Evolutionary conservation across 2,888 invertebrate genomes (phyloP).

Genomic region (Strigamia transsilvanica): DNA sequence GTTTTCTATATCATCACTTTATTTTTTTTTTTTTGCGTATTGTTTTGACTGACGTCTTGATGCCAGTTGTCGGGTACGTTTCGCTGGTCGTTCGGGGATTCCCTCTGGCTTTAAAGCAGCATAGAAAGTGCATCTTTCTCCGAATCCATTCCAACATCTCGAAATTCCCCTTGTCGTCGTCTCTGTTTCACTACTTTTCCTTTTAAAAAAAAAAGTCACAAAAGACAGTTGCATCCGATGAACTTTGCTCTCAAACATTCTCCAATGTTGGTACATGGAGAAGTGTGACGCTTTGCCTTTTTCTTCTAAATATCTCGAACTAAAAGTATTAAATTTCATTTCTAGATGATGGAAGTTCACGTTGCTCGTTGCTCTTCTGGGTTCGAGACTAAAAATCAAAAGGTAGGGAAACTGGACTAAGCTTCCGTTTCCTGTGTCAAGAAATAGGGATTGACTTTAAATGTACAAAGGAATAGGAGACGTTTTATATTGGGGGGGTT

Average conservation of each 20-base stretch:
- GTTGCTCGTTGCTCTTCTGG: too few species aligned
- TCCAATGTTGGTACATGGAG: neutral
- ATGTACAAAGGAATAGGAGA: neutral
- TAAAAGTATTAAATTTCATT: neutral
- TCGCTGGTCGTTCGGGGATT: conserved; percentile 35
- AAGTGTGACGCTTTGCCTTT: neutral
- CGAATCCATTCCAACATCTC: conserved; percentile 21
- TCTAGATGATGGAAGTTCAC: too few species aligned
- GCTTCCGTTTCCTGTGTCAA: too few species aligned
- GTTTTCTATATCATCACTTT: neutral
- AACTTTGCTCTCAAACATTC: conserved; percentile 40
- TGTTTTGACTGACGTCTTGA: conserved; percentile 38
- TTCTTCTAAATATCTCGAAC: neutral
- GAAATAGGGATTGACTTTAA: neutral
- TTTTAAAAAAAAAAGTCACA: conserved; percentile 20
- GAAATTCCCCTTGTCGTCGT: conserved; percentile 15
- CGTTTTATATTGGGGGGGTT: neutral
- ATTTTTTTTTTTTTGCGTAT: neutral
- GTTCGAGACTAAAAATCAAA: too few species aligned
- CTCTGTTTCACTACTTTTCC: conserved; percentile 25
- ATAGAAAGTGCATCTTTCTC: conserved; percentile 37
- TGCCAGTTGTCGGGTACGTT: conserved; percentile 22
- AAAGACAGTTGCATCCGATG: conserved; percentile 33
- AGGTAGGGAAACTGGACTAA: too few species aligned
- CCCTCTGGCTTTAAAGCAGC: conserved; percentile 45